Conservation (phyloP, 2,888 invertebrate species). For the Acanthosepion esculentum region DNA sequence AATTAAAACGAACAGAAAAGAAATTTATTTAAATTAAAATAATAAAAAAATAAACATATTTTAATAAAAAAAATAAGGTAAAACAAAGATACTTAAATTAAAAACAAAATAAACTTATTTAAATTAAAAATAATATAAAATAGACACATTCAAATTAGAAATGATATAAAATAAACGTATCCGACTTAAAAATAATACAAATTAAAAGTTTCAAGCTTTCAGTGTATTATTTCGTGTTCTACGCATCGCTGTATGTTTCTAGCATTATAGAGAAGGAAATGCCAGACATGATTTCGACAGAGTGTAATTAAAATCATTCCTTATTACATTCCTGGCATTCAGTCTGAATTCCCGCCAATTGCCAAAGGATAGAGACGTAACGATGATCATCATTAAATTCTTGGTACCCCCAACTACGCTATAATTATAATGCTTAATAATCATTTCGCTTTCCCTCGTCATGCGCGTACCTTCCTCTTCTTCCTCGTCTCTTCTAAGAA, state of each 20-base stretch:
- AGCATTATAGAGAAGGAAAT: background rate
- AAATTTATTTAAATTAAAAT: no score
- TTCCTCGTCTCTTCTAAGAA: background rate
- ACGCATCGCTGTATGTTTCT: background rate
- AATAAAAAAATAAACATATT: no score
- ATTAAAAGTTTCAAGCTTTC: no score
- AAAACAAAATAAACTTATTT: no score
- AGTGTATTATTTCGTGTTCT: background rate
- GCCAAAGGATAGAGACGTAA: background rate
- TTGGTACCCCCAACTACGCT: background rate
- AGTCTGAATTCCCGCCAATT: background rate
- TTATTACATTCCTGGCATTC: background rate
- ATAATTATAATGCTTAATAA: background rate
- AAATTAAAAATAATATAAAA: no score
- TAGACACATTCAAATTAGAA: no score
- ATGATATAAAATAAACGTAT: no score
- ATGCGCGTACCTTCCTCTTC: background rate
- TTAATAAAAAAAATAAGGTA: no score
- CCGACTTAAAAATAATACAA: no score
- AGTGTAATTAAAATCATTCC: background rate
- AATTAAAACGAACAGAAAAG: no score
- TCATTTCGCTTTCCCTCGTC: background rate
- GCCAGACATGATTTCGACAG: background rate
- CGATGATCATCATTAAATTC: background rate
- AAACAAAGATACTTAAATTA: no score